Evolutionary conservation across 2,797 vertebrate species (phyloP), one percentile per base, ranked within the genome.

Genomic region (Glossophaga mutica): DNA sequence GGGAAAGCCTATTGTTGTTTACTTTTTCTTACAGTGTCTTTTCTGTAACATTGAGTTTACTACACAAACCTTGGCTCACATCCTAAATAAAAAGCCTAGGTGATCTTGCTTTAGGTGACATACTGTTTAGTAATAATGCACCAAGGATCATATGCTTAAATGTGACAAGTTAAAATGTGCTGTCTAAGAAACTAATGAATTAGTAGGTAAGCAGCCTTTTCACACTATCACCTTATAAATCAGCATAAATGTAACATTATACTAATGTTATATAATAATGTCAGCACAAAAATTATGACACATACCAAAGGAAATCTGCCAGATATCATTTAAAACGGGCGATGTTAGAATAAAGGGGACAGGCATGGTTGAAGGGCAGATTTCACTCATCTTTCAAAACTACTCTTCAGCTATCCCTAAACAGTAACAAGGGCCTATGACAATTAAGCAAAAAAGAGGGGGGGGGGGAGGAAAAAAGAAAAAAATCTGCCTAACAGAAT

Each of bases 311-410:
- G 32, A 87, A 87, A 67, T 74, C 24, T 91, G 29, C 26, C 44
- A 34, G 39, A 76, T 1, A 73, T 42, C 37, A 59, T 9, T 92
- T 90, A 29, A 32, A 62, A 62, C 59, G 0, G 26, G 18, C 57
- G 19, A 87, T 59, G 76, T 21, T 52, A 62, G 29, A 93, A 83
- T 90, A 29, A 92, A 92, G 52, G 29, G 14, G 3, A 84, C 46
- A 89, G 26, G 88, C 4, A 7, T 46, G 29, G 57, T 86, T 70
- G 76, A 82, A 89, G n/a, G 26, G 9, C 29, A 71, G 81, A 87
- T 73, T 94, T 71, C 44, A 52, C 29, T 50, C 32, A 70, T 62
- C 44, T 29, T 94, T 87, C 70, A 95, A 88, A 94, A 90, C 29
- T 59, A 87, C 12, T 90, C 88, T 79, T 71, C n/a, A 37, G n/a